Percentiles rank a stretch among this genome's conserved stretches.
Evolutionary conservation across 2,888 invertebrate genomes (phyloP).

Genomic region (Heliconius ethilla): DNA sequence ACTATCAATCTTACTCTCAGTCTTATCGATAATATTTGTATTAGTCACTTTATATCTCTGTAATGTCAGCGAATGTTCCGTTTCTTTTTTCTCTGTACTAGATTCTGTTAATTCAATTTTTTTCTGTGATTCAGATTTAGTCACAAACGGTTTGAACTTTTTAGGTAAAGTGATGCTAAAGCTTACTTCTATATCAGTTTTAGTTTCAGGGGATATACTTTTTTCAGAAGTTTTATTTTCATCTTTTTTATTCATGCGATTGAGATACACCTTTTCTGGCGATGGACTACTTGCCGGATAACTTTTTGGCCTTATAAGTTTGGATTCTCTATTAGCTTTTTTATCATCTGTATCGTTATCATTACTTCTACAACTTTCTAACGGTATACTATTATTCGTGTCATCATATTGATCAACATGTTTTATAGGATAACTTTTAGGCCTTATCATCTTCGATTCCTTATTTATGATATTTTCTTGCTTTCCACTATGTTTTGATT

Average conservation of each 20-base stretch:
- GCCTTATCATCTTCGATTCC: constrained; percentile 75
- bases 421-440: constrained; percentile 83
- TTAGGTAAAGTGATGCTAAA: constrained; percentile 75
- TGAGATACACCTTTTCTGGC: constrained; percentile 69
- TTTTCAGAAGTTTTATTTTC: constrained; percentile 56
- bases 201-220: constrained; percentile 52
- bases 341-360: constrained; percentile 47
- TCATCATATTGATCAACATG: constrained; percentile 63
- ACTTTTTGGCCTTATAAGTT: constrained; percentile 82
- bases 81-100: constrained; percentile 48
- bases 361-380: constrained; percentile 48
- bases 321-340: constrained; percentile 67
- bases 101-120: constrained; percentile 49
- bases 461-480: constrained; percentile 60
- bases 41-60: constrained; percentile 70
- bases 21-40: constrained; percentile 48
- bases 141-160: constrained; percentile 55
- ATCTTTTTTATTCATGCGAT: constrained; percentile 59
- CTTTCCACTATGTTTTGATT: constrained; percentile 44
- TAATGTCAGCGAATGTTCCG: constrained; percentile 55
- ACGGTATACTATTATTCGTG: constrained; percentile 49
- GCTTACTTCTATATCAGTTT: constrained; percentile 73
- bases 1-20: constrained; percentile 49
- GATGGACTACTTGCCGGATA: constrained; percentile 80
- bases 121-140: constrained; percentile 54